A percentile compares a stretch with the other conserved stretches of the same genome.
Evolutionary conservation across 2,797 vertebrate genomes (phyloP).

Genomic region (Parauchenoglanis punctatus): DNA sequence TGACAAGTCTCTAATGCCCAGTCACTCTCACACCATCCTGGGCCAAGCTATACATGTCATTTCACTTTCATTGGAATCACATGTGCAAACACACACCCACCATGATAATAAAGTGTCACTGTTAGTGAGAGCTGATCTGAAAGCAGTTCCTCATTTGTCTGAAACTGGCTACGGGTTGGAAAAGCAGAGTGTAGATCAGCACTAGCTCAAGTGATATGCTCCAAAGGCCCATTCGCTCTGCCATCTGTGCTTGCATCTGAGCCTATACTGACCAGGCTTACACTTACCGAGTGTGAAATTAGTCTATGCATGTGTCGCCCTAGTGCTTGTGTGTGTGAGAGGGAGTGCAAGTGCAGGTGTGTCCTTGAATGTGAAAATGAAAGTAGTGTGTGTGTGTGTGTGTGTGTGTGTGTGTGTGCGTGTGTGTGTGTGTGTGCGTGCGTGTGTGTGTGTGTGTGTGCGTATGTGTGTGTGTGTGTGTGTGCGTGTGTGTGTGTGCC

Average conservation of each 20-base stretch:
- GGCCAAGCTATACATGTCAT: constrained; percentile 31
- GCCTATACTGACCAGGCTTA: constrained; percentile 60
- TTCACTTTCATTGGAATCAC: constrained; percentile 25
- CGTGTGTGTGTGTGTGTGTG: too few relatives aligned
- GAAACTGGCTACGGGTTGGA: constrained; percentile 7
- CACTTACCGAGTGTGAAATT: constrained; percentile 69
- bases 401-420: constrained; percentile 39
- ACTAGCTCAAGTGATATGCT: constrained; percentile 47
- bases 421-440: not conserved
- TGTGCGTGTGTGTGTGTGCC: not conserved
- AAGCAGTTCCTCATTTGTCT: constrained; percentile 20
- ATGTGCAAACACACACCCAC: constrained; percentile 32
- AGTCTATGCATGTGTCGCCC: constrained; percentile 63
- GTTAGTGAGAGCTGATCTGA: constrained; percentile 29
- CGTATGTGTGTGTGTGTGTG: too few relatives aligned
- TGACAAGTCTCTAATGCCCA: constrained; percentile 15
- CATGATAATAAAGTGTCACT: constrained; percentile 35
- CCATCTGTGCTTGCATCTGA: constrained; percentile 63
- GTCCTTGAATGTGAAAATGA: constrained; percentile 47
- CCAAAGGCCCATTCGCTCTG: constrained; percentile 53
- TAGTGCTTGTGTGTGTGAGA: constrained; percentile 35
- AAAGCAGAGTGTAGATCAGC: constrained; percentile 31
- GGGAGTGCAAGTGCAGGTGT: constrained; percentile 46
- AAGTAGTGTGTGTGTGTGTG: constrained; percentile 34
- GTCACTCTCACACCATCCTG: constrained; percentile 6